phyloP scores from a whole-genome alignment of 1,140 invertebrate species.

The Gryon sp. region DNA sequence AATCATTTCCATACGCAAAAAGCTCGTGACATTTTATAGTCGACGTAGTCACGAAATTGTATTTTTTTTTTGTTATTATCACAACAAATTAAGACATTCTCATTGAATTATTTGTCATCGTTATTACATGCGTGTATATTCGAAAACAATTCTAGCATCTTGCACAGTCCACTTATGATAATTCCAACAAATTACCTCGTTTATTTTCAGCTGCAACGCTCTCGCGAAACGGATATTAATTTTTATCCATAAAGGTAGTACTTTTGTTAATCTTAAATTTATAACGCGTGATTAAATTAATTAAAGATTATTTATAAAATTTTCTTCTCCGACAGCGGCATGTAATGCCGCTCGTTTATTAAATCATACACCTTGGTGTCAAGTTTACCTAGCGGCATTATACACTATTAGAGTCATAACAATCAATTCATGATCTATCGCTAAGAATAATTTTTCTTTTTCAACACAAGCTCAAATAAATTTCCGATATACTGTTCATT shows the following conservation, averaged over 20 bases:
- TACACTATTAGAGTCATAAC: conserved; percentile 22
- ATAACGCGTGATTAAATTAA: conserved; percentile 34
- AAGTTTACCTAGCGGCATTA: conserved; percentile 17
- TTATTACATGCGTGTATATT: conserved; percentile 27
- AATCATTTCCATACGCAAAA: conserved; percentile 57
- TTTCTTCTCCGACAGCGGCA: conserved; percentile 11
- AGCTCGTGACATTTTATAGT: conserved; percentile 38
- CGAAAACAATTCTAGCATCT: conserved; percentile 38
- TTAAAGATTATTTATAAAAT: conserved; percentile 30
- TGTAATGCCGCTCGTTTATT: conserved; percentile 28
- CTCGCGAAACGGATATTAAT: conserved; percentile 1
- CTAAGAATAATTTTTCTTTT: not conserved
- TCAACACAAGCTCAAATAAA: too few species aligned
- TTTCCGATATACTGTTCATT: too few species aligned
- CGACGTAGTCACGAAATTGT: conserved; percentile 1
- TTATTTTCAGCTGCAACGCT: conserved; percentile 11
- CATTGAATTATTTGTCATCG: conserved; percentile 54
- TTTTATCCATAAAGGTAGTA: conserved; percentile 15
- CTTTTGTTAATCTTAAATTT: conserved; percentile 30
- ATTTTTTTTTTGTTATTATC: conserved; percentile 53
- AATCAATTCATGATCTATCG: conserved; percentile 30
- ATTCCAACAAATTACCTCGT: too few species aligned
- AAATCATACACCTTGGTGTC: conserved; percentile 20
- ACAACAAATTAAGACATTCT: conserved; percentile 48
- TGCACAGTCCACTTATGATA: too few species aligned